Base-by-base conservation (phyloP, 2,888 invertebrate genomes). In the Caenorhabditis uteleia region DNA sequence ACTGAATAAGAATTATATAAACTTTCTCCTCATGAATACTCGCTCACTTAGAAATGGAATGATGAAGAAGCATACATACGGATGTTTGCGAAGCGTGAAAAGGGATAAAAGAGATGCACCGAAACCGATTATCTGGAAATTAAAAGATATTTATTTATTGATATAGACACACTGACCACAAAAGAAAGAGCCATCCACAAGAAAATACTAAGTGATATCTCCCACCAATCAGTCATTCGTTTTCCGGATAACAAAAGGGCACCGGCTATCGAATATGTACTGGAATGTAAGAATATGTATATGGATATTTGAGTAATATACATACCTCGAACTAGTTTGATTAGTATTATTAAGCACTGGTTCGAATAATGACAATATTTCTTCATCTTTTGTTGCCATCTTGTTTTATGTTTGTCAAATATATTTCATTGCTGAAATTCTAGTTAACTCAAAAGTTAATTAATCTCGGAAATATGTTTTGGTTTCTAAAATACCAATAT, bases 131-230 rank as follows among this genome's bases (percentile, higher is more conserved):
- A 70, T 14, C 67, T 60, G 56, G 12, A 53, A 49, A 29, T 16
- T 14, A 18, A 16, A 23, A 31, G 43, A 34, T 14, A 29, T 10
- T 20, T 26, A 45, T 27, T 27, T 31, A 14, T 18, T 29, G 25
- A 34, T 6, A 40, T 23, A 23, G 14, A 23, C 14, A 34, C n/a
- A 59, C 51, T 49, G 34, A 75, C 57, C 55, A 50, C 29, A 40
- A 66, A 66, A 2, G 75, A 73, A 20, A 75, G 34, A 21, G 64
- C 59, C 78, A 77, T 78, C 79, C 79, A 79, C 20, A 75, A 46
- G 42, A 79, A 70, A 7, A 78, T 79, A 39, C 70, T 65, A 42
- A 74, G 34, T 53, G 70, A 71, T 18, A 77, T 72, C 25, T 75
- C 72, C 73, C 74, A 77, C 67, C 77, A 78, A 36, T 61, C 69